Evolutionary conservation across 2,113 vertebrate species (phyloP), one percentile per base, ranked within the genome.

Genomic region (Odontesthes bonariensis): DNA sequence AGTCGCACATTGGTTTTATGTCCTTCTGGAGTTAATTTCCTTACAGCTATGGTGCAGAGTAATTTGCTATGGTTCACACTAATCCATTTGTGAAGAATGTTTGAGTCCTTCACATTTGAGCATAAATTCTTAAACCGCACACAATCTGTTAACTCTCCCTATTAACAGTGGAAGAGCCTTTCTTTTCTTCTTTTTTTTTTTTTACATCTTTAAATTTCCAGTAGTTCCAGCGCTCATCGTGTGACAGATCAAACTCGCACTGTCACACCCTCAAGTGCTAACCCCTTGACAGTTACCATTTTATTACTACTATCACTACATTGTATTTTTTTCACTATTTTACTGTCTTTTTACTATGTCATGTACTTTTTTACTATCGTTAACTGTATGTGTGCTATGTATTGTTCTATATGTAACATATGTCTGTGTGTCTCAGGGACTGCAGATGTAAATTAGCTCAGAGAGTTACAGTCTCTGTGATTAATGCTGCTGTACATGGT

Each of bases 41-140:
- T 72, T 56, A 22, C 59, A 75, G 78, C 61, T 68, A 65, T 69
- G 63, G 23, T 62, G 55, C 73, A 32, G 61, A 77, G 65, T 73
- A 70, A 86, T 88, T 86, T 85, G 73, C 73, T 81, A 57, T 70
- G 66, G 77, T 83, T 79, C 22, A 59, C 27, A 53, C 20, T 55
- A 63, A 67, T 79, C 47, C 82, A 67, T 73, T 55, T 84, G 56
- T 59, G 68, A 77, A 71, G 22, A 90, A 89, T 77, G 69, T 20
- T 72, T n/a, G 46, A 82, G 68, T 72, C 69, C 61, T 75, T 44
- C 67, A 23, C 19, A 7, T 8, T 33, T 11, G 54, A 83, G 71
- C 64, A 86, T 73, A 80, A 75, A 79, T 85, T 76, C 64, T 80
- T 69, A 69, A 69, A 71, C 54, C 17, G 52, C 73, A 82, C 57